A percentile compares a stretch with the other conserved stretches of the same genome.
Evolutionary conservation across 2,797 vertebrate species (phyloP).

Genomic region (Bovichtus diacanthus): DNA sequence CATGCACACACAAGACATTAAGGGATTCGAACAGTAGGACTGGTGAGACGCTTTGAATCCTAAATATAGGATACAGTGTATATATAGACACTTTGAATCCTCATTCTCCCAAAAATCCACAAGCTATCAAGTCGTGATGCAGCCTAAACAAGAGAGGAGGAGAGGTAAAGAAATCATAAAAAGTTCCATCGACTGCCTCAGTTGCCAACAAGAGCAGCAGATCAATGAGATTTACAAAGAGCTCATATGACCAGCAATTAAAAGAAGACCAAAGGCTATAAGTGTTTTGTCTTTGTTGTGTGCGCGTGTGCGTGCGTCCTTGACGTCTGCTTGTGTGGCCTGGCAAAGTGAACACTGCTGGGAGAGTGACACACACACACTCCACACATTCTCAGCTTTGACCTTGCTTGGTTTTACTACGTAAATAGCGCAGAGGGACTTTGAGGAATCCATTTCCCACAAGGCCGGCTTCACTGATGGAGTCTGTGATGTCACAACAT

Average conservation of each 20-base stretch:
- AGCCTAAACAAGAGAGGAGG: constrained; percentile 3
- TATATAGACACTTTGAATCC: neutral
- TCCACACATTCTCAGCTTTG: constrained; percentile 44
- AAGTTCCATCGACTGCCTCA: constrained; percentile 15
- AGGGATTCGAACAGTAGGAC: neutral
- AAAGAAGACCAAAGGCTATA: constrained; percentile 46
- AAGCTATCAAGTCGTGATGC: neutral
- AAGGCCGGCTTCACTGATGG: neutral
- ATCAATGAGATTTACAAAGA: constrained; percentile 59
- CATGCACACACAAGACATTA: constrained; percentile 4
- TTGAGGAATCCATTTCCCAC: constrained; percentile 43
- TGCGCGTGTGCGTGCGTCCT: constrained; percentile 34
- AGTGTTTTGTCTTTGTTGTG: neutral
- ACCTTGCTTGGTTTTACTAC: constrained; percentile 45
- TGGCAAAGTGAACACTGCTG: constrained; percentile 33
- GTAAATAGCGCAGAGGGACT: constrained; percentile 40
- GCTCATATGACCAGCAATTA: constrained; percentile 59
- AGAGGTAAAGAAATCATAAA: neutral
- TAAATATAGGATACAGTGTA: constrained; percentile 14
- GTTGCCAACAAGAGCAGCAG: constrained; percentile 51
- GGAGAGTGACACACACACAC: constrained; percentile 38
- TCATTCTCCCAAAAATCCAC: neutral
- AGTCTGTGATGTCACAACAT: neutral
- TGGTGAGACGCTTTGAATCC: neutral
- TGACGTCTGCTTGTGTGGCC: constrained; percentile 49